Evolutionary conservation across 1,140 invertebrate species (phyloP), one percentile per base, ranked within the genome.

Genomic region (Heliconius nattereri): DNA sequence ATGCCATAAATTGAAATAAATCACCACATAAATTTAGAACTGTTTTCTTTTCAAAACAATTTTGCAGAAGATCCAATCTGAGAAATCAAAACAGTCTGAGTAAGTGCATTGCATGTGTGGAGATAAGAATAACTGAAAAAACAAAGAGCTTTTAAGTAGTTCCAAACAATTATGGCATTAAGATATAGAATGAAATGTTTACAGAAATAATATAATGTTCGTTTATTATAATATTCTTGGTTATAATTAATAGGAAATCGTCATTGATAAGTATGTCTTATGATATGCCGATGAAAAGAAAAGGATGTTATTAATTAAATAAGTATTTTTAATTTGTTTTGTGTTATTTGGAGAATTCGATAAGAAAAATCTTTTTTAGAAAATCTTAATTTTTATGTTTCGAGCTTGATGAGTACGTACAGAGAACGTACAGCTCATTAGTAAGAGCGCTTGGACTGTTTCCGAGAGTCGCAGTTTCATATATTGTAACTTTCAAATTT

Each of bases 101-200:
- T 85, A 83, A 85, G 81, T 85, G 86, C 84, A 86, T 76, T 79
- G 80, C 76, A 81, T 79, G 75, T 78, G 83, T 83, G 40, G 81
- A 86, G 83, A 85, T 80, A 76, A 82, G 78, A 86, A 85, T 87
- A 89, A 81, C 83, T 86, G 82, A 87, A 85, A 86, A 86, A 87
- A 83, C 82, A 85, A 78, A 79, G 54, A 81, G 82, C 84, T 85
- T 86, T 85, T 76, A 75, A 80, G 73, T n/a, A 49, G 78, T 35
- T 83, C 73, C 80, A 78, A 85, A 85, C 81, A 83, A 84, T 84
- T 32, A 76, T 54, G 26, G 26, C 60, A 26, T 66, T 66, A 29
- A 66, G 60, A 66, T 66, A 66, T 66, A 29, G 26, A 29, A 66
- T 66, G 7, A 29, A 66, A 66, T 66, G 23, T 66, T 66, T 66